Conservation (phyloP, 2,113 vertebrate genomes). For the Caloenas nicobarica region DNA sequence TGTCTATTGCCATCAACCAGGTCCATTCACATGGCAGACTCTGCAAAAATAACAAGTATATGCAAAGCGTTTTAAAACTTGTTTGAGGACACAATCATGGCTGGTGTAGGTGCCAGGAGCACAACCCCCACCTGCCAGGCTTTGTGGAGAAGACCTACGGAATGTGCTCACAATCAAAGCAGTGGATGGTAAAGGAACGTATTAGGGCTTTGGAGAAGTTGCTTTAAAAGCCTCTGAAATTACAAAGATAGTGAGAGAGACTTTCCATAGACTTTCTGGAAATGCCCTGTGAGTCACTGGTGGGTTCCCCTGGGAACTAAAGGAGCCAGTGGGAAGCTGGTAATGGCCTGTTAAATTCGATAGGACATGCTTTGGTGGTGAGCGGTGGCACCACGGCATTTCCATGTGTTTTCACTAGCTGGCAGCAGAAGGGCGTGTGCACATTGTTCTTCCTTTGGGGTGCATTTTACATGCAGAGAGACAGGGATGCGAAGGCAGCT, state of each 20-base stretch:
- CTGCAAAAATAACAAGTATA: background rate
- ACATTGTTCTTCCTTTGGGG: background rate
- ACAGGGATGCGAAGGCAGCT: background rate
- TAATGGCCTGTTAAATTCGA: background rate
- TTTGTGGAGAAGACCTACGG: background rate
- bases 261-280: background rate
- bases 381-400: background rate
- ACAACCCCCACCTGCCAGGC: background rate
- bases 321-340: background rate
- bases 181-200: background rate
- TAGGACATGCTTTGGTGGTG: background rate
- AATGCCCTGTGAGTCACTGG: background rate
- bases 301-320: background rate
- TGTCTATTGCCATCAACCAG: background rate
- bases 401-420: background rate
- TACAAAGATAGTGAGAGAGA: background rate
- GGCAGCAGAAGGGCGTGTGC: background rate
- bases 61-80: background rate
- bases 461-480: background rate
- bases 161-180: background rate
- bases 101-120: background rate
- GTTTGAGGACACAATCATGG: background rate
- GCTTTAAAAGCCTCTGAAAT: slow-evolving; percentile 6
- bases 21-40: background rate
- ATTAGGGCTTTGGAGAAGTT: background rate